Evolutionary conservation across 2,888 invertebrate genomes (phyloP), one percentile per base, ranked within the genome.

Genomic region (Drosophila leonis): DNA sequence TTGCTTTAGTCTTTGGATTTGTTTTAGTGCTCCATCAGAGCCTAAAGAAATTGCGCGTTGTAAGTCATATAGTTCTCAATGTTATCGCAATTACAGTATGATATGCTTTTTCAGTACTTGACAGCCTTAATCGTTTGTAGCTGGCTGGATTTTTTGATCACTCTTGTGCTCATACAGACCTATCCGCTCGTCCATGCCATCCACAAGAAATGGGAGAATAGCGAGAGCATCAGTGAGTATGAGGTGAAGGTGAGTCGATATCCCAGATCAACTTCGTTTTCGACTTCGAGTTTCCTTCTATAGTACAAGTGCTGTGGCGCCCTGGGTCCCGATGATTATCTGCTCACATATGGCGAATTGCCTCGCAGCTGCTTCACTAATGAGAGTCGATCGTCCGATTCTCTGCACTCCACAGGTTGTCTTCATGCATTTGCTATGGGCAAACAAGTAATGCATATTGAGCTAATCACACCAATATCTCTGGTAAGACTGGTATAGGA

Each of bases 221-320:
- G n/a, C 0, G 5, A 59, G 5, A 62, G 67, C 18, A 29, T 83
- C 8, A 20, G 5, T 0, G 0, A 9, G 0, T 66, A 39, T 9
- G 87, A 83, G 33, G 10, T 7, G 0, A 15, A 6, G 42, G 87
- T 83, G 13, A 35, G 64, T 49, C 10, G 4, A 27, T 0, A 2
- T 35, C 0, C 2, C 8, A 4, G 1, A 13, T 10, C 15, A 13
- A 5, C 12, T 37, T n/a, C 10, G n/a, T 8, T 9, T 4, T 4
- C 4, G 12, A 9, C 24, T 24, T 24, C 7, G 0, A 7, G 2
- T 10, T 20, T 1, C 3, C 18, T 12, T 2, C 8, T 49, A 9
- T 13, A 88, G 83, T 59, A 35, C 6, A 9, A 31, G 1, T 83
- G 88, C 41, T 88, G 83, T 46, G 83, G 88, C 10, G 61, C 62